phyloP scores from a whole-genome alignment of 1,140 invertebrate genomes.

The Trichogramma pretiosum region DNA sequence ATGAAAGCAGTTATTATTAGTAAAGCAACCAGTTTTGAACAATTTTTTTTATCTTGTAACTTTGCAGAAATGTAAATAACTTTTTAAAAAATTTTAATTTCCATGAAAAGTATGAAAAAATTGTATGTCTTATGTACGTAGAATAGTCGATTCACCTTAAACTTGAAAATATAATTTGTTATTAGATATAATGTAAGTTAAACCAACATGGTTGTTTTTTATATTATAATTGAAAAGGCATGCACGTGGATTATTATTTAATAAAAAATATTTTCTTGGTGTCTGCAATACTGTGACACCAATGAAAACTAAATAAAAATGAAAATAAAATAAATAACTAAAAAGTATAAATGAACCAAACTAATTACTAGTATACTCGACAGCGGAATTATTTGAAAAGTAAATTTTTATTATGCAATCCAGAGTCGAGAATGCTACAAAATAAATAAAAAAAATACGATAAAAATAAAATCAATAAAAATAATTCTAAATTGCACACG shows the following conservation, averaged over 20 bases:
- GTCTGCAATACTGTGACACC: too few species aligned
- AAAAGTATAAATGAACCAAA: conserved; percentile 6
- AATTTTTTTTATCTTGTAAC: not conserved
- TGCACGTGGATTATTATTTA: conserved; percentile 3
- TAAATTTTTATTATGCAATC: too few species aligned
- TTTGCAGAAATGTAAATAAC: not conserved
- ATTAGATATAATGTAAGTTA: conserved; percentile 3
- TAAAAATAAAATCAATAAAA: too few species aligned
- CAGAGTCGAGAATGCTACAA: too few species aligned
- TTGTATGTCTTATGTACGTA: conserved; percentile 12
- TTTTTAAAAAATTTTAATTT: too few species aligned
- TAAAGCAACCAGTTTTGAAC: not conserved
- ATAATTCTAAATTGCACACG: too few species aligned
- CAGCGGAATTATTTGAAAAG: too few species aligned
- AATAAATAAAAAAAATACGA: too few species aligned
- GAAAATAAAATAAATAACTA: conserved; percentile 2
- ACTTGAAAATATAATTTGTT: conserved; percentile 13
- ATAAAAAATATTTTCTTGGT: conserved; percentile 2
- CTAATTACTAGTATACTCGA: too few species aligned
- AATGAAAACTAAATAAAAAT: conserved; percentile 5
- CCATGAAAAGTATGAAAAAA: too few species aligned
- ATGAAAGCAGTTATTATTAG: not conserved
- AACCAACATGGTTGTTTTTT: conserved; percentile 7
- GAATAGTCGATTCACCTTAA: conserved; percentile 10
- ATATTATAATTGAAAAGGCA: conserved; percentile 9